Evolutionary conservation across 2,888 invertebrate genomes (phyloP), one percentile per base, ranked within the genome.

Genomic region (Leptothorax acervorum): DNA sequence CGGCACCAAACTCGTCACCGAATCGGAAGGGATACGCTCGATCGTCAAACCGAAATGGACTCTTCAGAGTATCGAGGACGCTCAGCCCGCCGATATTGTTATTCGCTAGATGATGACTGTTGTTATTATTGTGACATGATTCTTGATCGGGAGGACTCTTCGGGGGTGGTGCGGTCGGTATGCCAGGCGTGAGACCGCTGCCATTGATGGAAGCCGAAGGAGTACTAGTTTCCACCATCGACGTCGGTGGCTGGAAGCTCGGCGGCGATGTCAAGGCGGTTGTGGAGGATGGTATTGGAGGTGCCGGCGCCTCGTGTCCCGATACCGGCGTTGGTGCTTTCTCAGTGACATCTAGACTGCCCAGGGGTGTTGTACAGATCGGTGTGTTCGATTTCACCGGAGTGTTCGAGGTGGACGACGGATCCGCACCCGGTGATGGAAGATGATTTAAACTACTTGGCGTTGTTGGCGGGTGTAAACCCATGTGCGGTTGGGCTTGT

Each of bases 1-100:
- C 97, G 2, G 98, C 97, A 4, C 97, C 97, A 94, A 97, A 96
- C 92, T 98, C 97, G 89, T 98, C 98, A 82, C 97, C 97, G 95
- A 98, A 98, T 87, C 98, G 96, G 95, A 97, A 98, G 79, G 97
- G 96, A 84, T 97, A 96, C 66, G 97, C 96, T 90, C 97, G 97
- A 76, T 98, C 98, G 93, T 98, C 98, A 95, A 97, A 97, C 87
- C 97, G 96, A 95, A 97, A 98, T 76, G 97, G 97, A 91, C 95
- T 95, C 92, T 96, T 96, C 68, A 96, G 94, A 82, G 95, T 95
- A 88, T 96, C 96, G 70, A 95, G 91, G 94, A 96, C 95, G 95
- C 96, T 93, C 88, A 95, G 91, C 28, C 94, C 90, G 75, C 94
- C 94, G 88, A 94, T 94, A 95, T 93, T 94, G 82, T 94, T 94